Percentiles rank a stretch among this genome's conserved stretches.
Evolutionary conservation across 2,797 vertebrate genomes (phyloP).

Genomic region (Tarsius wallacei): DNA sequence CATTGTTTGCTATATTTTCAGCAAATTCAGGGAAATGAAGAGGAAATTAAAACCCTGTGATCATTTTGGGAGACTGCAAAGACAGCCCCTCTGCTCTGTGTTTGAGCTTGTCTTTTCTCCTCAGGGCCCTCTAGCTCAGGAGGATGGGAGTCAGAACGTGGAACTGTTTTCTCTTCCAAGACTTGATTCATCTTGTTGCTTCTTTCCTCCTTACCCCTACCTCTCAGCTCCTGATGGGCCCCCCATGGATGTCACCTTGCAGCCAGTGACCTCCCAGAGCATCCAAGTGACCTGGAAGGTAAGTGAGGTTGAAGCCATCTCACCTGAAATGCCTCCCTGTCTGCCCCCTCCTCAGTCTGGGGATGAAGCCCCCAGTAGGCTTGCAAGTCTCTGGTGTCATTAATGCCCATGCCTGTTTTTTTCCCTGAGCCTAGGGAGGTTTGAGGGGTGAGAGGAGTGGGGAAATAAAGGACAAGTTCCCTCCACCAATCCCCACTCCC

Average conservation of each 20-base stretch:
- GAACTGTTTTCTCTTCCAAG: not conserved
- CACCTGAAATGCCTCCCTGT: not conserved
- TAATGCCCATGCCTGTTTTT: not conserved
- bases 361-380: not conserved
- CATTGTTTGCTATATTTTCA: not conserved
- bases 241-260: conserved; percentile 97
- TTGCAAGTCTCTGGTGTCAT: not conserved
- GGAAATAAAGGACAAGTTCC: not conserved
- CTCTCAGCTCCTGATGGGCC: conserved; percentile 97
- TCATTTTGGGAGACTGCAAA: not conserved
- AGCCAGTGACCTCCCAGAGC: conserved; percentile 98
- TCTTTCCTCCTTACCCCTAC: not conserved
- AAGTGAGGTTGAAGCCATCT: accelerated
- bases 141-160: not conserved
- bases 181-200: accelerated
- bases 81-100: not conserved
- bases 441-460: not conserved
- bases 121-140: not conserved
- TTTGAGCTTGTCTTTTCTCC: not conserved
- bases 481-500: not conserved
- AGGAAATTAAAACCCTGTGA: not conserved
- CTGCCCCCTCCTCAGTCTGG: not conserved
- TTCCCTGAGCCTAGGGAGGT: not conserved
- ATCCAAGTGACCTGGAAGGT: conserved; percentile 99
- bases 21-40: not conserved